These are phyloP conservation scores for Ptilonorhynchus violaceus DNA, from an alignment of 2,113 vertebrate species.

Conservation along the genomic window DNA sequence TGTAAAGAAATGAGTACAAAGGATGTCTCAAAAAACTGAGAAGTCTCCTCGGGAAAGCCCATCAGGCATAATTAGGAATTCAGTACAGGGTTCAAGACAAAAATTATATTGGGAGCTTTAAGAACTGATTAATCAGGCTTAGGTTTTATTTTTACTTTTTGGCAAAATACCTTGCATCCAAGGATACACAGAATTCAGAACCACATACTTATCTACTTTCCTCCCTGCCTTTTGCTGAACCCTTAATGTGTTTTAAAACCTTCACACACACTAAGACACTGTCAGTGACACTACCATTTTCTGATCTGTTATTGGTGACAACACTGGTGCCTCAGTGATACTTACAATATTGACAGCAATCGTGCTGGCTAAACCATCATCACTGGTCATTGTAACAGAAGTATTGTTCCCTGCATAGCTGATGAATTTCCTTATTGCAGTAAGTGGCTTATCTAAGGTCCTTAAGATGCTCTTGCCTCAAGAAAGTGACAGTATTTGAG, in stretches of 20 bases:
- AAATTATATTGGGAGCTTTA: background rate
- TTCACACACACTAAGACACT: background rate
- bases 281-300: background rate
- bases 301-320: background rate
- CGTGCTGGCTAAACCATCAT: background rate
- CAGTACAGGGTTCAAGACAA: background rate
- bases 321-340: background rate
- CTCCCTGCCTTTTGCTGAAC: background rate
- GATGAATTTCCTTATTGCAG: background rate
- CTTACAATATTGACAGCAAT: background rate
- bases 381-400: background rate
- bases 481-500: background rate
- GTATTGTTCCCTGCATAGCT: background rate
- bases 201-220: background rate
- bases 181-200: background rate
- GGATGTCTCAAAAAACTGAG: background rate
- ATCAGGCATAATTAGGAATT: background rate
- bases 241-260: background rate
- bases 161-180: background rate
- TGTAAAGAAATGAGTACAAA: background rate
- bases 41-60: background rate
- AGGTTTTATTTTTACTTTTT: background rate
- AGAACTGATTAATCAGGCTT: background rate
- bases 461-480: background rate
- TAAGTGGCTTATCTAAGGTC: background rate